These are phyloP conservation scores for Seira ritae DNA, from an alignment of 2,888 invertebrate genomes.

Conservation along the genomic window DNA sequence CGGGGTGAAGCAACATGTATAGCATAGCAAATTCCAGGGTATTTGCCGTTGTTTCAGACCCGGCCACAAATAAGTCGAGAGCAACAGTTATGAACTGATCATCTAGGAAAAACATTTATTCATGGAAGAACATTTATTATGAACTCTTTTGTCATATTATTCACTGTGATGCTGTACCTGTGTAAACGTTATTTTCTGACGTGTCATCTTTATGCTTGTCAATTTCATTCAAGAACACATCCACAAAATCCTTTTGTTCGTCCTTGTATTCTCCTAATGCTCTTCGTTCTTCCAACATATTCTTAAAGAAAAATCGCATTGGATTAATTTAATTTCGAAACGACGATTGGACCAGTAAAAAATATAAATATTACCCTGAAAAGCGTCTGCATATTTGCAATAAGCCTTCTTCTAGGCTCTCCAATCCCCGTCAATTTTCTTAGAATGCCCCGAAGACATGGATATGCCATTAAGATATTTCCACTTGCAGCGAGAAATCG, in stretches of 20 bases:
- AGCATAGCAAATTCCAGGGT: conserved; percentile 72
- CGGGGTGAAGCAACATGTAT: conserved; percentile 73
- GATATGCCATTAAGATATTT: conserved; percentile 66
- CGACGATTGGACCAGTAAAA: too few species aligned
- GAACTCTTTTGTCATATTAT: neutral
- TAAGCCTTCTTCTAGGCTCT: conserved; percentile 31
- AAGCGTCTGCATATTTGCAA: conserved; percentile 48
- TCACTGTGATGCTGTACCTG: conserved; percentile 37
- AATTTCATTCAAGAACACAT: conserved; percentile 69
- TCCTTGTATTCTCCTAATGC: conserved; percentile 59
- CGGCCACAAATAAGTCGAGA: conserved; percentile 68
- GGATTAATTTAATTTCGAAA: too few species aligned
- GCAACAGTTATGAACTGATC: conserved; percentile 64
- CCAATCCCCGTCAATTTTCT: conserved; percentile 54
- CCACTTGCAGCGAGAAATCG: conserved; percentile 50
- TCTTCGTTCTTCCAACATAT: conserved; percentile 59
- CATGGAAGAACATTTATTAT: neutral
- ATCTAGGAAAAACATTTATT: conserved; percentile 34
- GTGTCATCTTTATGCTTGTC: conserved; percentile 56
- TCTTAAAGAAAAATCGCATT: conserved; percentile 56
- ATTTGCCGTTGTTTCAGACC: conserved; percentile 72
- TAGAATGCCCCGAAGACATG: conserved; percentile 51
- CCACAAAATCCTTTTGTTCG: conserved; percentile 69
- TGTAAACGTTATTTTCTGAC: conserved; percentile 42
- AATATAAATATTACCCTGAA: conserved; percentile 38